A percentile compares a stretch with the other conserved stretches of the same genome.
Evolutionary conservation across 2,797 vertebrate genomes (phyloP).

Genomic region (Xiphorhynchus erythropygius): DNA sequence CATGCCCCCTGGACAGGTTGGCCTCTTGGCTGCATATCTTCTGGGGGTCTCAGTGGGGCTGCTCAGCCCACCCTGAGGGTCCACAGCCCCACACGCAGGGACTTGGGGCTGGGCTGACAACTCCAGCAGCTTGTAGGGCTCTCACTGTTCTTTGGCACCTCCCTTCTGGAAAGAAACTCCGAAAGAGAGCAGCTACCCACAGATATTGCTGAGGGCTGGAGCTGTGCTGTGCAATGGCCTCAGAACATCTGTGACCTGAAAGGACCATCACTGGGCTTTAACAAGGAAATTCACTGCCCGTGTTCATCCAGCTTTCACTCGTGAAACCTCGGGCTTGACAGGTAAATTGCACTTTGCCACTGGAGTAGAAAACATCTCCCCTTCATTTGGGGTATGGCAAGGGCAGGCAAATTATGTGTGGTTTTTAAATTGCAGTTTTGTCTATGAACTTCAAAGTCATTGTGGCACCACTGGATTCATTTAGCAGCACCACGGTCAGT

Average conservation of each 20-base stretch:
- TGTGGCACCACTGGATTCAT: neutral
- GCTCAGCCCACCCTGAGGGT: accelerated
- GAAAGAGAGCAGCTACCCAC: neutral
- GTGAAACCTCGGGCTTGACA: neutral
- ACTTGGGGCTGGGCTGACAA: neutral
- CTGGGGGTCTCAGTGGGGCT: neutral
- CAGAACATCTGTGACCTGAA: neutral
- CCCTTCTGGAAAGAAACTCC: neutral
- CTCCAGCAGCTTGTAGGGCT: neutral
- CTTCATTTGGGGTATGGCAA: neutral
- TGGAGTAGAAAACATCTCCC: neutral
- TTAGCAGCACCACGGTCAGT: neutral
- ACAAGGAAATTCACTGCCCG: neutral
- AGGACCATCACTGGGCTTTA: neutral
- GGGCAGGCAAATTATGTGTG: neutral
- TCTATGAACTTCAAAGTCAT: neutral
- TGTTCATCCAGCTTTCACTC: neutral
- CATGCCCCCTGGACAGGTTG: neutral
- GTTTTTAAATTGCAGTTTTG: neutral
- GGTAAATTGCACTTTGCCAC: neutral
- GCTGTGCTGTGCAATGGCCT: neutral
- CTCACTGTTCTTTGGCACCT: neutral
- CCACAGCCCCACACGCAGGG: neutral
- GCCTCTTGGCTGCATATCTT: neutral
- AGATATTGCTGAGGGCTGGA: neutral